A percentile compares a stretch with the other conserved stretches of the same genome.
phyloP scores from a whole-genome alignment of 2,797 vertebrate species.

The Gymnothorax reevesii region DNA sequence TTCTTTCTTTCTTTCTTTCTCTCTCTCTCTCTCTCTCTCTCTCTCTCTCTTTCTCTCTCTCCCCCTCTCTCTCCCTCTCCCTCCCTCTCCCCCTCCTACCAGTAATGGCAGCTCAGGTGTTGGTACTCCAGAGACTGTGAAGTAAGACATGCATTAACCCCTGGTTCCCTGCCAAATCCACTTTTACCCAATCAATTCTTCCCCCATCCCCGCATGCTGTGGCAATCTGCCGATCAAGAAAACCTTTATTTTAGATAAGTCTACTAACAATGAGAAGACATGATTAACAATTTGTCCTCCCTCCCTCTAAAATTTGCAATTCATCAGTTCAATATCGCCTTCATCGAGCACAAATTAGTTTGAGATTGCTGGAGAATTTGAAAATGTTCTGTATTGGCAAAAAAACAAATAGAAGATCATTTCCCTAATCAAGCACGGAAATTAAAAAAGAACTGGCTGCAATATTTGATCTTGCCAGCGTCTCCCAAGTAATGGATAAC shows the following conservation, averaged over 20 bases:
- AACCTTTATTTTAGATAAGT: slow-evolving; percentile 26
- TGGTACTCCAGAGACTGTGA: slow-evolving; percentile 65
- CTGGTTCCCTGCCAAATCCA: slow-evolving; percentile 28
- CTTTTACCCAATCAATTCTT: slow-evolving; percentile 23
- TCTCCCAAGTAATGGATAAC: slow-evolving; percentile 24
- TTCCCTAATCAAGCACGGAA: slow-evolving; percentile 39
- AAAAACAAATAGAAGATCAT: not conserved
- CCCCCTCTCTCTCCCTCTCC: slow-evolving; percentile 35
- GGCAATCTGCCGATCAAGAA: slow-evolving; percentile 50
- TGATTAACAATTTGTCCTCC: slow-evolving; percentile 27
- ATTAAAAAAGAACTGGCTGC: slow-evolving; percentile 17
- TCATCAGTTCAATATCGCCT: slow-evolving; percentile 4
- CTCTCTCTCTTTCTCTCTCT: too few relatives aligned
- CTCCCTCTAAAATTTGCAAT: slow-evolving; percentile 9
- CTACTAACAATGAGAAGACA: not conserved
- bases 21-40: too few relatives aligned
- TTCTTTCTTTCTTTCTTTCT: too few relatives aligned
- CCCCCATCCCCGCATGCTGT: slow-evolving; percentile 50
- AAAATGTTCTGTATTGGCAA: slow-evolving; percentile 3
- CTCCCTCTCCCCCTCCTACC: slow-evolving; percentile 55
- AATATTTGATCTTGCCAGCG: slow-evolving; percentile 39
- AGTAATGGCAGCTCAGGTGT: slow-evolving; percentile 66
- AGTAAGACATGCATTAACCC: slow-evolving; percentile 59
- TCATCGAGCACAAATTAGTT: not conserved
- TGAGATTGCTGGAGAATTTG: not conserved